Evolutionary conservation across 2,888 invertebrate species (phyloP).

Genomic region (Drosophila nr. medialis): DNA sequence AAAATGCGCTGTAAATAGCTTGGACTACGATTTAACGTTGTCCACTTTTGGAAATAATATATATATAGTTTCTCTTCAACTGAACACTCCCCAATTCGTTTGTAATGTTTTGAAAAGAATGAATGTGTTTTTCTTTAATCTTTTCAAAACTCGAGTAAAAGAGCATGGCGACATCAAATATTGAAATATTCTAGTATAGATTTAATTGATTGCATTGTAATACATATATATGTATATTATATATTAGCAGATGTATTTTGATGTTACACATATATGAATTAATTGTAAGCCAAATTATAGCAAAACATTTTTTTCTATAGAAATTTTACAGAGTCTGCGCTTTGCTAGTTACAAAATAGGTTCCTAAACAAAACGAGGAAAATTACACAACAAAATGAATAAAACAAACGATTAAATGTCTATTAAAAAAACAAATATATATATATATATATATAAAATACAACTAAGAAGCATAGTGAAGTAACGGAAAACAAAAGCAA

Average conservation of each 20-base stretch:
- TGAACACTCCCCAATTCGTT: conserved; percentile 5
- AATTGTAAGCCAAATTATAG: conserved; percentile 73
- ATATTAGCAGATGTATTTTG: conserved; percentile 61
- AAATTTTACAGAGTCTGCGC: conserved; percentile 65
- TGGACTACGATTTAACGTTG: conserved; percentile 23
- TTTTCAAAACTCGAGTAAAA: conserved; percentile 40
- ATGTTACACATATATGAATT: conserved; percentile 75
- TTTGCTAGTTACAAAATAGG: conserved; percentile 78
- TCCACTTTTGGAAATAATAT: not conserved
- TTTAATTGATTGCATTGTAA: conserved; percentile 32
- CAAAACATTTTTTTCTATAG: conserved; percentile 68
- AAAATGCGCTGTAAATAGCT: conserved; percentile 43
- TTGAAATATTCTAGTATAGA: conserved; percentile 19
- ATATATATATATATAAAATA: not conserved
- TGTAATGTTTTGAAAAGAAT: conserved; percentile 1
- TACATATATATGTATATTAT: conserved; percentile 29
- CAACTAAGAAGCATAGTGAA: conserved; percentile 31
- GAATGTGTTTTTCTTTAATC: conserved; percentile 7
- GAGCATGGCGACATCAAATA: conserved; percentile 21
- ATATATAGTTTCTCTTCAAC: not conserved
- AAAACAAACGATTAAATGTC: conserved; percentile 14
- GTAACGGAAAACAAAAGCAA: conserved; percentile 47
- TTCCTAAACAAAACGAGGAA: conserved; percentile 63
- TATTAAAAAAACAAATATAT: conserved; percentile 15
- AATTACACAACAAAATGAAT: conserved; percentile 29